Evolutionary conservation across 2,888 invertebrate species (phyloP), one percentile per base, ranked within the genome.

Genomic region (Schrankia costaestrigalis): DNA sequence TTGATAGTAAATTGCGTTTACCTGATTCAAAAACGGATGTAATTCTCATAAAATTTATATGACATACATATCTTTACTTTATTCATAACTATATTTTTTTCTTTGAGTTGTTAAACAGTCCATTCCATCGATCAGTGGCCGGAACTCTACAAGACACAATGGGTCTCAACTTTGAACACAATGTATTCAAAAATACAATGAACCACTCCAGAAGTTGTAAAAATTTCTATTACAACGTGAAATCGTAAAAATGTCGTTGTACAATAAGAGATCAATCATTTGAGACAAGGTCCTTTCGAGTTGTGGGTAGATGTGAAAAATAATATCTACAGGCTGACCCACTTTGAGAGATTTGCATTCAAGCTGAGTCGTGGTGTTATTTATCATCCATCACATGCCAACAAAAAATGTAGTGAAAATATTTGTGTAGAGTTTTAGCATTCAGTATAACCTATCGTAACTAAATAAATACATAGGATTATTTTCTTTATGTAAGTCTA

Each of bases 311-410:
- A 73, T 73, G 69, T 74, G 70, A 74, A 80, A 79, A 81, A 84
- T 78, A 80, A 79, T 78, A 74, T 72, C 69, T 64, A 65, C 59
- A 54, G 45, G 57, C 65, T 84, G 85, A 86, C 85, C 86, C 73
- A 84, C 70, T 85, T 86, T 66, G 65, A 67, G 65, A 76, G 70
- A 86, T 87, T 86, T 86, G 84, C 84, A 87, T 85, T 83, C 83
- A 78, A 63, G 63, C 66, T 62, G 61, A 61, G 69, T 68, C 54
- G 64, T 54, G 43, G 43, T 55, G 67, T 76, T 71, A 85, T 85
- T 83, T 83, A 82, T 84, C 83, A 85, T 81, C 71, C 72, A 78
- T 77, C 73, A 67, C 62, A 66, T 59, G 70, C 61, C 67, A 60
- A 63, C 69, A 74, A 79, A 79, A 80, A 78, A 68, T 67, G 44